Conservation (phyloP, 2,888 invertebrate genomes). For the Oscheius sp. region DNA sequence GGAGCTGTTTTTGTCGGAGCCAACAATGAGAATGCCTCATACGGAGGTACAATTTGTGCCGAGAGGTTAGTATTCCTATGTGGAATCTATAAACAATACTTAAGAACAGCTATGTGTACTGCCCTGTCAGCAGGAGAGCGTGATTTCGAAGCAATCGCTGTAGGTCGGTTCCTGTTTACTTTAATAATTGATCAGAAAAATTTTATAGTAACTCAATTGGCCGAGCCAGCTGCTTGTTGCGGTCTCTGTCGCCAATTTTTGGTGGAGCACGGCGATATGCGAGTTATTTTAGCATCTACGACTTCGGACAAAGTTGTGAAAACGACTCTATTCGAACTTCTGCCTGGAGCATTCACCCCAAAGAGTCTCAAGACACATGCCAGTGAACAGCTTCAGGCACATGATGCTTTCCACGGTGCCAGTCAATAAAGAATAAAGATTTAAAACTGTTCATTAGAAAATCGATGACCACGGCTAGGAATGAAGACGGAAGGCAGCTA, state of each 20-base stretch:
- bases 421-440: constrained; percentile 11
- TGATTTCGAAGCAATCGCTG: constrained; percentile 54
- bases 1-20: constrained; percentile 79
- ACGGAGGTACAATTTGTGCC: constrained; percentile 78
- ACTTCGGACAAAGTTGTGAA: constrained; percentile 41
- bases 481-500: constrained; percentile 20
- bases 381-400: not conserved
- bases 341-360: constrained; percentile 65
- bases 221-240: constrained; percentile 66
- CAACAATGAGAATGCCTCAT: constrained; percentile 91
- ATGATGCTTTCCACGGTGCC: constrained; percentile 11
- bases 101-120: constrained; percentile 45
- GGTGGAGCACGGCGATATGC: constrained; percentile 68
- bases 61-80: constrained; percentile 38
- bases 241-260: constrained; percentile 71
- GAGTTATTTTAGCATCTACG: constrained; percentile 59
- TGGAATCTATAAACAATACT: too few species aligned
- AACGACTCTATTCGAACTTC: constrained; percentile 52
- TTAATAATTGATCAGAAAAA: not conserved
- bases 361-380: constrained; percentile 45
- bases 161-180: constrained; percentile 37
- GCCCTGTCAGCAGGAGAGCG: constrained; percentile 54
- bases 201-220: constrained; percentile 50
- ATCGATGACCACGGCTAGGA: not conserved
- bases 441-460: not conserved